A percentile compares a stretch with the other conserved stretches of the same genome.
Evolutionary conservation across 2,888 invertebrate genomes (phyloP).

Genomic region (Epistrophe eligans): DNA sequence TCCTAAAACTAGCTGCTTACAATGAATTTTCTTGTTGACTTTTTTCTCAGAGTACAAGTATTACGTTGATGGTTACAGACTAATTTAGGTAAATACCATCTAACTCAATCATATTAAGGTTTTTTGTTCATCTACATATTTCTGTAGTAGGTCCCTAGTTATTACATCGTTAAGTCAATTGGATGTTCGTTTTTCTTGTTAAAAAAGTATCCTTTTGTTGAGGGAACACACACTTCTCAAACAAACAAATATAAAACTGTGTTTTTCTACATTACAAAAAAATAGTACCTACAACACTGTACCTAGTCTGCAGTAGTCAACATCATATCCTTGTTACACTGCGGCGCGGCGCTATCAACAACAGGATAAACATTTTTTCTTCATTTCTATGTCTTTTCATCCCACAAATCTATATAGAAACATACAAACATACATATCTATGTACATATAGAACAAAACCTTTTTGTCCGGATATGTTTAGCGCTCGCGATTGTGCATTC

Average conservation of each 20-base stretch:
- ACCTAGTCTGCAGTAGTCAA: background rate
- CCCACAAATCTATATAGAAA: background rate
- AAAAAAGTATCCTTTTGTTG: slow-evolving; percentile 48
- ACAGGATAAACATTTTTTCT: slow-evolving; percentile 28
- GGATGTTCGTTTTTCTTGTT: too few species aligned
- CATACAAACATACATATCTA: background rate
- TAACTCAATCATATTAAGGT: too few species aligned
- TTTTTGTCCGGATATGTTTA: slow-evolving; percentile 66
- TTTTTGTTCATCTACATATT: too few species aligned
- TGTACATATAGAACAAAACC: background rate
- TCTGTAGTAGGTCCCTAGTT: background rate
- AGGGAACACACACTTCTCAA: background rate
- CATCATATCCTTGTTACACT: slow-evolving; percentile 53
- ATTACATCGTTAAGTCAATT: too few species aligned
- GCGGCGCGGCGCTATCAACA: slow-evolving; percentile 23
- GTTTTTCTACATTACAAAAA: slow-evolving; percentile 9
- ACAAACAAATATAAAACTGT: background rate
- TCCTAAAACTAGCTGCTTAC: too few species aligned
- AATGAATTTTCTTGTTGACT: too few species aligned
- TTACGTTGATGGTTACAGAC: too few species aligned
- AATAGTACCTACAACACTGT: background rate
- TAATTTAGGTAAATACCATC: too few species aligned
- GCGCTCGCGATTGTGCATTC: slow-evolving; percentile 72
- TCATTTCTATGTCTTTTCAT: slow-evolving; percentile 16
- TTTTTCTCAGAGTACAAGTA: too few species aligned